Evolutionary conservation across 2,113 vertebrate species (phyloP), one percentile per base, ranked within the genome.

Genomic region (Hemiprocne comata): DNA sequence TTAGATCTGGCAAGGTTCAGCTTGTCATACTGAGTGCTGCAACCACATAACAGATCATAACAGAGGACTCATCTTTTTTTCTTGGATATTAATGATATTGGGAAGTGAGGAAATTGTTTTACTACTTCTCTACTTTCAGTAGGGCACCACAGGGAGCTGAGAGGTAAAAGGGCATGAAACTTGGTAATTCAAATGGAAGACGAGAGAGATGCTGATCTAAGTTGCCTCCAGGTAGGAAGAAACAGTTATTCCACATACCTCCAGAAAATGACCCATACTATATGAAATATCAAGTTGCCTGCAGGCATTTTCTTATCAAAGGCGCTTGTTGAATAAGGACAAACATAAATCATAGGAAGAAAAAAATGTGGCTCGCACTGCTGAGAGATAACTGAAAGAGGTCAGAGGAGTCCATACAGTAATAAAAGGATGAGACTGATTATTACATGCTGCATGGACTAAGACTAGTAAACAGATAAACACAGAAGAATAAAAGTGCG

Each of bases 271-370:
- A 21, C 31, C 82, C 26, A 17, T 13, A 6, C 28, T 85, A 55
- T n/a, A 40, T 77, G 54, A 75, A 83, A 58, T 46, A 72, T 4
- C 38, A 24, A 29, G 38, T 62, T 80, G 71, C 42, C 51, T 70
- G 58, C 14, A 70, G 61, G 77, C 54, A 34, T 65, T 89, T 91
- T n/a, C 34, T 91, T 77, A 80, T 80, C 89, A 64, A 40, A 89
- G 36, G 20, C 0, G 1, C 13, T 58, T 79, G 34, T 34, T 79
- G 51, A 76, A 73, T 40, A 46, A 28, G 62, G 55, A 75, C n/a
- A 76, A 92, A 61, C 1, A 4, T 44, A 89, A 92, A 79, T 34
- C 11, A 79, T 23, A 57, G 50, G 31, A 53, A 66, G 12, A 61
- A 62, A 62, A 64, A 48, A 2, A 25, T 1, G 12, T 57, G 42